These are phyloP conservation scores for Hipposideros armiger DNA, from an alignment of 2,113 vertebrate genomes.

Conservation along the genomic window DNA sequence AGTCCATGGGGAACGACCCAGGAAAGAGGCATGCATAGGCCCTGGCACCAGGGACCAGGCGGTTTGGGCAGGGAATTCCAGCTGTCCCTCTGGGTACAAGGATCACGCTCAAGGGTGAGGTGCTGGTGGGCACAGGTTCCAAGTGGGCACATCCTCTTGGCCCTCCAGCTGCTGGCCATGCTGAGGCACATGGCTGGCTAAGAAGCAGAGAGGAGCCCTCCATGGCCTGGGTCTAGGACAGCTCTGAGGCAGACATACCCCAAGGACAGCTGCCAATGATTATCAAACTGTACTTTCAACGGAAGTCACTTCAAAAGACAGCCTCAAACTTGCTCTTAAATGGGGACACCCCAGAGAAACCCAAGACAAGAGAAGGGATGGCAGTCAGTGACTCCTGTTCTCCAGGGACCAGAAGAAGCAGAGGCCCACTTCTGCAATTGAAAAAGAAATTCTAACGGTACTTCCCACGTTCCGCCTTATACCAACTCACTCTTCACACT, in stretches of 20 bases:
- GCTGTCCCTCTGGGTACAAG: neutral
- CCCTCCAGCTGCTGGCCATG: neutral
- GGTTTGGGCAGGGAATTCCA: neutral
- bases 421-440: neutral
- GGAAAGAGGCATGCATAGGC: neutral
- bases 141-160: neutral
- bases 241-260: neutral
- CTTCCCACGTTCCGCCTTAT: neutral
- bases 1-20: fast-evolving
- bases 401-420: neutral
- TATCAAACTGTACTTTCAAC: neutral
- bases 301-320: neutral
- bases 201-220: neutral
- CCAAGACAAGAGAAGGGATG: neutral
- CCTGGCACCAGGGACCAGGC: neutral
- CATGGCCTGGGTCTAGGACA: neutral
- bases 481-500: neutral
- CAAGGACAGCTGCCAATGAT: neutral
- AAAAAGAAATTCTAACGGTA: neutral
- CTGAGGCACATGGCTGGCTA: neutral
- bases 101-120: neutral
- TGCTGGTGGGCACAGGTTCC: neutral
- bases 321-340: neutral
- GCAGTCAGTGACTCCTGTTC: neutral
- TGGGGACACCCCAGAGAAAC: neutral